Conservation (phyloP, 2,113 vertebrate genomes). For the Cyphomyrus discorhynchus region DNA sequence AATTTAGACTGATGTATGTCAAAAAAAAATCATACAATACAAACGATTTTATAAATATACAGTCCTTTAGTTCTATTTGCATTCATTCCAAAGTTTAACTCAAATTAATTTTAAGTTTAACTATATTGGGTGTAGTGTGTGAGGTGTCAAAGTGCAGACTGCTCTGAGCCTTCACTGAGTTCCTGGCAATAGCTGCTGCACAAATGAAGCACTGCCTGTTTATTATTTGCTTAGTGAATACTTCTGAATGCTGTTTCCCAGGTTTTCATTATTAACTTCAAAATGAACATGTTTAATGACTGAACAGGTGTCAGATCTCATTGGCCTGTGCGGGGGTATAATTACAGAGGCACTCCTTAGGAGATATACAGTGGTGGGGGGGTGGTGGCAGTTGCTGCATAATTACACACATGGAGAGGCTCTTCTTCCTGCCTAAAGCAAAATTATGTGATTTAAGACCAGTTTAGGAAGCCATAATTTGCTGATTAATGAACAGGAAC, state of each 20-base stretch:
- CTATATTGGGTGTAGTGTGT: not conserved
- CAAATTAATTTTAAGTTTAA: not conserved
- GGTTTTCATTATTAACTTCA: not conserved
- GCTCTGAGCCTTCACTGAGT: not conserved
- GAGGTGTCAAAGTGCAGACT: not conserved
- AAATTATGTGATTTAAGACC: not conserved
- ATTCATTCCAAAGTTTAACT: not conserved
- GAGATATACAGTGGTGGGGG: not conserved
- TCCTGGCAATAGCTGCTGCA: not conserved
- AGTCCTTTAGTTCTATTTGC: not conserved
- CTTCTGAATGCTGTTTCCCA: not conserved
- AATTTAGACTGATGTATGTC: not conserved
- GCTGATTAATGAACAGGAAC: not conserved
- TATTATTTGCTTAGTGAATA: not conserved
- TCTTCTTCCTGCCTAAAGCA: not conserved
- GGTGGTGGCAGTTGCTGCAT: not conserved
- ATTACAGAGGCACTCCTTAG: not conserved
- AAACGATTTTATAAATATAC: not conserved
- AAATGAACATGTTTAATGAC: not conserved
- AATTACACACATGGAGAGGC: not conserved
- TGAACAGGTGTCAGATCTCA: constrained; percentile 7
- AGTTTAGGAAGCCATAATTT: not conserved
- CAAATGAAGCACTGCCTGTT: not conserved
- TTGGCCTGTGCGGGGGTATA: not conserved
- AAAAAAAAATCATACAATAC: not conserved